Conservation (phyloP, 2,113 vertebrate species). For the Paralichthys olivaceus region DNA sequence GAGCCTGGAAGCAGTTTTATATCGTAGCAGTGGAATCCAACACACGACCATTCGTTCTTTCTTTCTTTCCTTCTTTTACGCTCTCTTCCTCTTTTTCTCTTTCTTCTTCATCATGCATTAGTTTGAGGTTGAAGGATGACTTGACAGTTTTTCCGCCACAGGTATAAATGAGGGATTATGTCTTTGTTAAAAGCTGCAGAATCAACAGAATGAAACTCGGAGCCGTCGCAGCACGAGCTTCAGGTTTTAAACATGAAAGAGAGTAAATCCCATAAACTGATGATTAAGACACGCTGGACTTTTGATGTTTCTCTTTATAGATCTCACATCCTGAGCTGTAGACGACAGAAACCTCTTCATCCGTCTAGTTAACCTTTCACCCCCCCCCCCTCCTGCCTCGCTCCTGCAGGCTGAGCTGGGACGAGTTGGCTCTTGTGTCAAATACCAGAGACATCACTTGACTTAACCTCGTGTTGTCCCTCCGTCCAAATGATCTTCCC, state of each 20-base stretch:
- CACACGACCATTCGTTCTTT: neutral
- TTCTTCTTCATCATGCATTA: neutral
- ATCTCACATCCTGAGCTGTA: slow-evolving; percentile 22
- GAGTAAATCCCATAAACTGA: slow-evolving; percentile 32
- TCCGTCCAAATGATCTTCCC: neutral
- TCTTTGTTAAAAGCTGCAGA: slow-evolving; percentile 26
- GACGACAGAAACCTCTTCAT: slow-evolving; percentile 13
- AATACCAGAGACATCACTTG: slow-evolving; percentile 36
- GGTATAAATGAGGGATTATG: too few relatives aligned
- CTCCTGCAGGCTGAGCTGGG: slow-evolving; percentile 6
- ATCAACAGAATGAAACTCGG: neutral
- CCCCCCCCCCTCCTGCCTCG: neutral
- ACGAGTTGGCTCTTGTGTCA: slow-evolving; percentile 52
- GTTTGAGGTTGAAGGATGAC: neutral
- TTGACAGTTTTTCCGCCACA: neutral
- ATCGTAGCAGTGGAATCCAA: neutral
- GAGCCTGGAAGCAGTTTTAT: slow-evolving; percentile 31
- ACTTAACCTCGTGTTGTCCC: neutral
- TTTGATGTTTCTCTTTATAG: slow-evolving; percentile 27
- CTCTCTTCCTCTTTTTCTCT: neutral
- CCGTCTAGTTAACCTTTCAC: slow-evolving; percentile 36
- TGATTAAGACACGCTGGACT: slow-evolving; percentile 25
- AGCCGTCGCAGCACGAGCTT: neutral
- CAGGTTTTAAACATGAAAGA: slow-evolving; percentile 54
- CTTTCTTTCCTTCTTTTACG: neutral